phyloP scores from a whole-genome alignment of 2,797 vertebrate genomes.

The Characodon lateralis region DNA sequence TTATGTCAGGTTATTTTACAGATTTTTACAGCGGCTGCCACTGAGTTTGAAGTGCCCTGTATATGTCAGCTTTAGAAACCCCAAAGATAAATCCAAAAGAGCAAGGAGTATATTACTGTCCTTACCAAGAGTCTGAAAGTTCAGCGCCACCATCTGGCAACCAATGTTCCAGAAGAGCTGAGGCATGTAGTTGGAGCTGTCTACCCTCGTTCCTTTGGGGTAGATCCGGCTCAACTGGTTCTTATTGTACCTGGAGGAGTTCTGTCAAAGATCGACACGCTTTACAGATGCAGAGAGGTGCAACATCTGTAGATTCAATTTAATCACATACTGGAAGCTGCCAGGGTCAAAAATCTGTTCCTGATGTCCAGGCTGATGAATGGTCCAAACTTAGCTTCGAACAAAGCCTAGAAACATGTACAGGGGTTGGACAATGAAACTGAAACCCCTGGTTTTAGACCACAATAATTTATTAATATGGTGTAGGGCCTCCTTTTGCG shows the following conservation, averaged over 20 bases:
- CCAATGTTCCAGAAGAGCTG: constrained; percentile 94
- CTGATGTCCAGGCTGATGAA: neutral
- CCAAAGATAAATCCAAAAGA: neutral
- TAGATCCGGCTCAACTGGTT: constrained; percentile 93
- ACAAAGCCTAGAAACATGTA: neutral
- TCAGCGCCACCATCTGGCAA: constrained; percentile 92
- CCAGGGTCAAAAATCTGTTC: neutral
- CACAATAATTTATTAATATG: too few species aligned
- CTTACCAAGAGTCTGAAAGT: constrained; percentile 91
- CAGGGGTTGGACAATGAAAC: too few species aligned
- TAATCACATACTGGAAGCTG: neutral
- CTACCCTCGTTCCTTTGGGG: constrained; percentile 93
- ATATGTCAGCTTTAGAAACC: neutral
- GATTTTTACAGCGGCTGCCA: neutral
- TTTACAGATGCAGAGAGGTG: neutral
- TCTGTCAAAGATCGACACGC: constrained; percentile 59
- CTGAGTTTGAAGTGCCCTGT: neutral
- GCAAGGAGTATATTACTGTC: neutral
- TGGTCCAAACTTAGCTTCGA: neutral
- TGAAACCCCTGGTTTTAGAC: too few species aligned
- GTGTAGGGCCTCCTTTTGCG: too few species aligned
- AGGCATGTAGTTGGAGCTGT: constrained; percentile 94
- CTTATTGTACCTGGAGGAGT: constrained; percentile 88
- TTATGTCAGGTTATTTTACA: neutral
- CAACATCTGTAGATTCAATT: neutral